Evolutionary conservation across 1,140 invertebrate species (phyloP), one percentile per base, ranked within the genome.

Genomic region (Lanistes nyassanus): DNA sequence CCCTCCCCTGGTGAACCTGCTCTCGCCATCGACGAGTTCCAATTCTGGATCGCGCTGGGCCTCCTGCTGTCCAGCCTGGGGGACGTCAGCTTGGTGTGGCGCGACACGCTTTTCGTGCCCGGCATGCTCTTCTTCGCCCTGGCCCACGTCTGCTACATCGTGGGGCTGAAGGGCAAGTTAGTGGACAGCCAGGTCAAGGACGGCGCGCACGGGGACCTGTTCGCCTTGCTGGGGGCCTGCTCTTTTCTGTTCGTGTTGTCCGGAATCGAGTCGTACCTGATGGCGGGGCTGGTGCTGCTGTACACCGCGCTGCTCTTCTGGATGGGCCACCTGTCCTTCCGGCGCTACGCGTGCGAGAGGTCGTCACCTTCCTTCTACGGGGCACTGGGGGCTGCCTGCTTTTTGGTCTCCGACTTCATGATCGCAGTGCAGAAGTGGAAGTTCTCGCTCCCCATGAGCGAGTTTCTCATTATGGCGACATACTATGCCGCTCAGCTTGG

Each of bases 351-450:
- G 56, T 16, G 58, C n/a, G 79, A 82, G 16, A 47, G 53, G 6
- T 75, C 67, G 29, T 66, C 51, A 36, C 68, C 75, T 7, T 73
- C 76, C 9, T 31, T 72, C 2, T 47, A 34, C 70, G 81, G 79
- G n/a, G 72, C 69, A 16, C 26, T 65, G 34, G 81, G 81, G 16
- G 77, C 72, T 0, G 23, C 76, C 23, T 21, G 74, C 0, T 82
- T 82, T 66, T 65, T 74, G 23, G 42, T 77, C 26, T 82, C 81
- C 19, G 81, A 82, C 55, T 75, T 76, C 31, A 31, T 82, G 23
- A 82, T 82, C 36, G 81, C 76, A 1, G 58, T 80, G 16, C 65
- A 76, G 55, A 79, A 76, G 68, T 82, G 81, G 81, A 64, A 39
- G 51, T 73, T 76, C 53, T 1, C 21, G 0, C 37, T 82, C 31